These are phyloP conservation scores for Corythoichthys intestinalis DNA, from an alignment of 2,113 vertebrate species.

Conservation along the genomic window DNA sequence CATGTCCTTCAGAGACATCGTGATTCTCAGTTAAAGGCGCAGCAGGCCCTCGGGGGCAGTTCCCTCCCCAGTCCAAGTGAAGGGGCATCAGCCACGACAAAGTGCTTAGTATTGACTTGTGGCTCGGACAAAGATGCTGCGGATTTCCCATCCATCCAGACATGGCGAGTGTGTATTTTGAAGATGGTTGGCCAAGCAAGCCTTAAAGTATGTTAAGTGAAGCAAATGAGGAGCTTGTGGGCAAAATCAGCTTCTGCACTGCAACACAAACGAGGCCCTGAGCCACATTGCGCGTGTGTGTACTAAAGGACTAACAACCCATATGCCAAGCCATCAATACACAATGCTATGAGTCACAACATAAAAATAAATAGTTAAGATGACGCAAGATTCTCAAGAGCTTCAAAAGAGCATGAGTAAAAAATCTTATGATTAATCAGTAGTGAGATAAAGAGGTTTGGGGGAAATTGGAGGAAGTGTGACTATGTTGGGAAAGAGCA, in stretches of 20 bases:
- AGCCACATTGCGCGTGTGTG: constrained; percentile 6
- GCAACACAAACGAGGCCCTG: constrained; percentile 6
- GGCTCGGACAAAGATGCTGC: constrained; percentile 29
- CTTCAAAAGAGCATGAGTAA: constrained; percentile 18
- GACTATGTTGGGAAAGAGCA: constrained; percentile 9
- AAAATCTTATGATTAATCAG: neutral
- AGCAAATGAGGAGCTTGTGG: constrained; percentile 48
- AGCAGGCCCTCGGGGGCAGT: neutral
- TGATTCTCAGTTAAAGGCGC: constrained; percentile 12
- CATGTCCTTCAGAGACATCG: neutral
- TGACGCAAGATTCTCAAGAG: constrained; percentile 24
- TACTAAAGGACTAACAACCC: neutral
- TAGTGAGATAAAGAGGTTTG: neutral
- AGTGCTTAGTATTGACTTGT: constrained; percentile 53
- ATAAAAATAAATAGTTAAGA: constrained; percentile 14
- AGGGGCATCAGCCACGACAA: constrained; percentile 35
- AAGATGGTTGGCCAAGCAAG: constrained; percentile 19
- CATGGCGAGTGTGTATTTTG: constrained; percentile 18
- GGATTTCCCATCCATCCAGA: constrained; percentile 24
- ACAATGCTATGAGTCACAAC: neutral
- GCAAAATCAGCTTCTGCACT: constrained; percentile 28
- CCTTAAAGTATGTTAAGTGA: constrained; percentile 44
- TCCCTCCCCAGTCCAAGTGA: neutral
- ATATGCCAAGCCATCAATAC: neutral
- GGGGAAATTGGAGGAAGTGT: constrained; percentile 7